These are phyloP conservation scores for Apodemia mormo DNA, from an alignment of 2,888 invertebrate species.

Conservation along the genomic window DNA sequence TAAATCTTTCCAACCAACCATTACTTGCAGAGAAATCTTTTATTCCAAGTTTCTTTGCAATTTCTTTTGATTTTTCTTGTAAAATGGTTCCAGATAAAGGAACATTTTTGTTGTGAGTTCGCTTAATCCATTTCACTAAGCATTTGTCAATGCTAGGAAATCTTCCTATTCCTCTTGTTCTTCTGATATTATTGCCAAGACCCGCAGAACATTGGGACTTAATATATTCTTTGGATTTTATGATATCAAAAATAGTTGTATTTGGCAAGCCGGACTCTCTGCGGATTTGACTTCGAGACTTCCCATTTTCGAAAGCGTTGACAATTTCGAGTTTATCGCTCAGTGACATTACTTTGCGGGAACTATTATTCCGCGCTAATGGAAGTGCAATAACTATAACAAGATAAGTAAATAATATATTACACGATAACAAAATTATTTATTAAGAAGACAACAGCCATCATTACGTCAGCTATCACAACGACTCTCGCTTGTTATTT, in stretches of 20 bases:
- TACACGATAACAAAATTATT: too few species aligned
- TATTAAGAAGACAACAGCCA: too few species aligned
- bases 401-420: background rate
- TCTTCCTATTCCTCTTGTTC: constrained; percentile 28
- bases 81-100: constrained; percentile 35
- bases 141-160: constrained; percentile 37
- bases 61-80: constrained; percentile 38
- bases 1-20: constrained; percentile 32
- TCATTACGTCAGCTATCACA: too few species aligned
- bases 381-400: background rate
- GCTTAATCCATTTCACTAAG: constrained; percentile 26
- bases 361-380: background rate
- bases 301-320: background rate
- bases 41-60: constrained; percentile 33
- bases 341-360: background rate
- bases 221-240: background rate
- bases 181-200: background rate
- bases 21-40: constrained; percentile 38
- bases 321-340: constrained; percentile 15
- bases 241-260: background rate
- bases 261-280: background rate
- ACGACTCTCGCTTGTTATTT: too few species aligned
- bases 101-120: constrained; percentile 32
- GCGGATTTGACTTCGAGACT: background rate
- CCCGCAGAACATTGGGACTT: background rate